These are phyloP conservation scores for Carettochelys insculpta DNA, from an alignment of 2,113 vertebrate species.

Conservation along the genomic window DNA sequence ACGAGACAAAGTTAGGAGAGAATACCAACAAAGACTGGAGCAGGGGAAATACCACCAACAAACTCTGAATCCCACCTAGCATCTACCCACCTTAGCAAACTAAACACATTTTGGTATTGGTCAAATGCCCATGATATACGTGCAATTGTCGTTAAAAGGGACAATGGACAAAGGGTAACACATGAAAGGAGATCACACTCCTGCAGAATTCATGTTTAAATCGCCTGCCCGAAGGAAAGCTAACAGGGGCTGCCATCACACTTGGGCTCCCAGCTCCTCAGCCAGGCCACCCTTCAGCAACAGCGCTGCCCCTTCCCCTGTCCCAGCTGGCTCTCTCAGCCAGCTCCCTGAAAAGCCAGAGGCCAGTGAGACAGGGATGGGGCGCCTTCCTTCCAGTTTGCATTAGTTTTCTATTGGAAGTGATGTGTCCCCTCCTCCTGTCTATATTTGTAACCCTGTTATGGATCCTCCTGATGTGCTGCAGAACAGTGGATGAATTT, in stretches of 20 bases:
- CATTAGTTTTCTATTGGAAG: not conserved
- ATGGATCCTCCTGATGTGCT: not conserved
- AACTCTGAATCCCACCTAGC: not conserved
- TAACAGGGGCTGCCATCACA: not conserved
- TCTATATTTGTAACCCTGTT: not conserved
- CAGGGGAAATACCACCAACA: not conserved
- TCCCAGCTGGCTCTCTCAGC: rapidly evolving
- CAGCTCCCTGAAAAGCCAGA: not conserved
- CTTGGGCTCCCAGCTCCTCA: not conserved
- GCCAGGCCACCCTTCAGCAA: not conserved
- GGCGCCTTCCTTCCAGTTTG: not conserved
- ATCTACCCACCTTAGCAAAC: rapidly evolving
- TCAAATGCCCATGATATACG: not conserved
- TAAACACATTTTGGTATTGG: rapidly evolving
- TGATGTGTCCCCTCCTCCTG: not conserved
- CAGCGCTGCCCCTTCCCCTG: not conserved
- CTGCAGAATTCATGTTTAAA: rapidly evolving
- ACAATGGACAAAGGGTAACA: not conserved
- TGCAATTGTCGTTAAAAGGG: not conserved
- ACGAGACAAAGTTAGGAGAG: not conserved
- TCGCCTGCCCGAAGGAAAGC: rapidly evolving
- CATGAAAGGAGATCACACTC: not conserved
- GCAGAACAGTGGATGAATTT: not conserved
- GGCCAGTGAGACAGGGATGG: rapidly evolving
- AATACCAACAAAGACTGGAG: not conserved